Conservation (phyloP, 2,113 vertebrate species). For the Sturnira hondurensis region DNA sequence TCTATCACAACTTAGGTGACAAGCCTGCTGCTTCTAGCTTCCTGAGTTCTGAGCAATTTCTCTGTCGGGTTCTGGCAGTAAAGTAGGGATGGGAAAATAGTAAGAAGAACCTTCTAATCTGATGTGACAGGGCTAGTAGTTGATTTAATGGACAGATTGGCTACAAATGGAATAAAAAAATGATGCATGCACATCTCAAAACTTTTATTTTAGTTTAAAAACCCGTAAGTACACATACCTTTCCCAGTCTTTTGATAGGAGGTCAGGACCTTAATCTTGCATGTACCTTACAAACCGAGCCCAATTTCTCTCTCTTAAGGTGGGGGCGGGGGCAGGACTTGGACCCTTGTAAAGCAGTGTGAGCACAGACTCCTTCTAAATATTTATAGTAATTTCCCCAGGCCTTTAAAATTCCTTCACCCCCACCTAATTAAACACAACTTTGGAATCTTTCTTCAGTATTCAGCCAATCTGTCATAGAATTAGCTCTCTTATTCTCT, state of each 20-base stretch:
- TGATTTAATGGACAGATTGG: neutral
- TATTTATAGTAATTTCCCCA: neutral
- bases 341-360: neutral
- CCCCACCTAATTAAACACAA: neutral
- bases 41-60: neutral
- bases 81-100: neutral
- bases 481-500: neutral
- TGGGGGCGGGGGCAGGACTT: neutral
- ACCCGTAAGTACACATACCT: neutral
- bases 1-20: neutral
- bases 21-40: neutral
- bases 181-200: neutral
- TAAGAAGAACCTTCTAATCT: neutral
- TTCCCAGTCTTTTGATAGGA: neutral
- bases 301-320: neutral
- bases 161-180: conserved; percentile 16
- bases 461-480: neutral
- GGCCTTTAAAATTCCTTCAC: neutral
- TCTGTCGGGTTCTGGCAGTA: neutral
- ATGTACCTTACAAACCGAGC: neutral
- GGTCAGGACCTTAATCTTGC: neutral
- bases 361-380: neutral
- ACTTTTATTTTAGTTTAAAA: neutral
- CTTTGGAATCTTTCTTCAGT: neutral
- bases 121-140: neutral